phyloP scores from a whole-genome alignment of 2,797 vertebrate species.

The Lepus oiostolus region DNA sequence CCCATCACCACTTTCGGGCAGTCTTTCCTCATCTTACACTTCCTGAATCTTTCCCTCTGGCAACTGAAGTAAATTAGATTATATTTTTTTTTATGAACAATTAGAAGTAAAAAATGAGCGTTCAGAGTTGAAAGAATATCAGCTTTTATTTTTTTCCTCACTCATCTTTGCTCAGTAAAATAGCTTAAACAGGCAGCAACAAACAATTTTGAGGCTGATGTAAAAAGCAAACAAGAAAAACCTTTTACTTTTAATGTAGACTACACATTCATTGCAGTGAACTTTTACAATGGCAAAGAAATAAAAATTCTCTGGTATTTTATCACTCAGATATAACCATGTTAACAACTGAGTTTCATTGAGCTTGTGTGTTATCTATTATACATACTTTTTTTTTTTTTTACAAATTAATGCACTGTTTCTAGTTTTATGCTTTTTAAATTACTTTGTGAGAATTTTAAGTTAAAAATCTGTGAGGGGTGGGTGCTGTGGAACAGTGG shows the following conservation, averaged over 20 bases:
- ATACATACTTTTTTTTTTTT: not conserved
- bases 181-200: slow-evolving; percentile 21
- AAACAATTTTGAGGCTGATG: not conserved
- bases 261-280: not conserved
- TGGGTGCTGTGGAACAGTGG: too few species aligned
- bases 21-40: not conserved
- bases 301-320: slow-evolving; percentile 1
- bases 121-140: slow-evolving; percentile 29
- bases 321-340: not conserved
- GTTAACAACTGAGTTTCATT: not conserved
- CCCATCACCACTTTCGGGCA: not conserved
- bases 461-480: not conserved
- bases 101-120: slow-evolving; percentile 1
- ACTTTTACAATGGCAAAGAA: slow-evolving; percentile 17
- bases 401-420: not conserved
- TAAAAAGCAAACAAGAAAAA: not conserved
- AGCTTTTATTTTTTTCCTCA: not conserved
- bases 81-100: slow-evolving; percentile 5
- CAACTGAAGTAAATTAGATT: slow-evolving; percentile 16
- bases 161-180: slow-evolving; percentile 37
- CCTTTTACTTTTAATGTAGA: not conserved
- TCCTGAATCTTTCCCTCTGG: slow-evolving; percentile 9
- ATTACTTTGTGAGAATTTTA: slow-evolving; percentile 10
- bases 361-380: not conserved
- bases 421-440: not conserved